These are phyloP conservation scores for Connochaetes taurinus DNA, from an alignment of 2,113 vertebrate genomes.

Conservation along the genomic window DNA sequence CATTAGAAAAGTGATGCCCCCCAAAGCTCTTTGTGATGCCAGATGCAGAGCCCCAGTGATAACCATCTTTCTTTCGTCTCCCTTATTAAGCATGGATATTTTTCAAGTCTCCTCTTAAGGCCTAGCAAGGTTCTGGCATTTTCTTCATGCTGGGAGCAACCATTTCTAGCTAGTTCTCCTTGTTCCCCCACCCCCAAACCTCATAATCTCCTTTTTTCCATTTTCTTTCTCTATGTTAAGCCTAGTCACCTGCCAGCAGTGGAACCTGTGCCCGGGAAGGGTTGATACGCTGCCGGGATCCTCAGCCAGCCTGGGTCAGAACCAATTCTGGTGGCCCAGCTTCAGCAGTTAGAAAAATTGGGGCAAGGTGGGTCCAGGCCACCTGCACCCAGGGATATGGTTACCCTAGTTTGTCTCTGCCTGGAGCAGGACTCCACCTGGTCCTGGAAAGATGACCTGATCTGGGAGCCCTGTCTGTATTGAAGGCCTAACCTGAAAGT, in stretches of 20 bases:
- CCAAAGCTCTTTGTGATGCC: background rate
- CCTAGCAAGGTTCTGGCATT: background rate
- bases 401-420: background rate
- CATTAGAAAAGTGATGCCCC: background rate
- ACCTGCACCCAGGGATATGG: too few relatives aligned
- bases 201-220: background rate
- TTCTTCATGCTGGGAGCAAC: background rate
- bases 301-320: background rate
- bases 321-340: background rate
- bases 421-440: background rate
- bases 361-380: background rate
- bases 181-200: background rate
- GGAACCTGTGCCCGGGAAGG: background rate
- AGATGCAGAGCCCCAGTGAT: background rate
- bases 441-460: background rate
- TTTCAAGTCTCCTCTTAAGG: background rate
- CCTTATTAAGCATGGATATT: background rate
- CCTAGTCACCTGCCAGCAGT: background rate
- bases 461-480: background rate
- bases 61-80: background rate
- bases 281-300: fast-evolving
- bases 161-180: background rate
- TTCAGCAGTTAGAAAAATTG: background rate
- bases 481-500: background rate
- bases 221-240: conserved; percentile 2